Evolutionary conservation across 2,113 vertebrate species (phyloP), one percentile per base, ranked within the genome.

Genomic region (Chaenogobius annularis): DNA sequence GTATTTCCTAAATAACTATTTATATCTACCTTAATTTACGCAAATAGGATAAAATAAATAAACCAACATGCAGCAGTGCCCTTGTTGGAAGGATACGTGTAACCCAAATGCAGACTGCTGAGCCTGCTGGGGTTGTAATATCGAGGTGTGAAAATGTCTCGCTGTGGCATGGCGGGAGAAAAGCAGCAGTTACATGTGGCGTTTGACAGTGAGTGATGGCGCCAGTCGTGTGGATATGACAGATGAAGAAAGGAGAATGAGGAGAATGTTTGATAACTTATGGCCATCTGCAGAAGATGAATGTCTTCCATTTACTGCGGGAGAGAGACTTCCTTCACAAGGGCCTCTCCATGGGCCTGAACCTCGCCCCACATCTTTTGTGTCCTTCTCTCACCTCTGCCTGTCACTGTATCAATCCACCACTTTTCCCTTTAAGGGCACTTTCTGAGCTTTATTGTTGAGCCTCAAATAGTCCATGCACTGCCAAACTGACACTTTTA

Each of bases 291-390:
- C 73, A 79, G 68, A 85, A 83, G 87, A 89, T 74, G 68, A 80
- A 91, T 81, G 73, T 35, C 74, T 80, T 77, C 73, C 68, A 85
- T 91, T 87, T 86, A 61, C 61, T 77, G 81, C 12, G 61, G 68
- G 69, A 77, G 80, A 47, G 74, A 63, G 62, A 78, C 64, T 82
- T 85, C 76, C 66, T 66, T 77, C 66, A 66, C 40, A 64, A 59
- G 6, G 67, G 37, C 52, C 66, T 79, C 70, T 70, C 81, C 47
- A 44, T 19, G 80, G 80, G 66, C 58, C 79, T 69, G 46, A 63
- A 62, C 68, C 58, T 70, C 59, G 19, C 66, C 26, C 31, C 40
- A 68, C 52, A 17, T 70, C 73, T 62, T 54, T 12, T 74, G 66
- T 59, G 70, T 78, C 64, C 47, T 75, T 56, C 23, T 10, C 1